Evolutionary conservation across 1,140 invertebrate genomes (phyloP), one percentile per base, ranked within the genome.

Genomic region (Bemisia tabaci): DNA sequence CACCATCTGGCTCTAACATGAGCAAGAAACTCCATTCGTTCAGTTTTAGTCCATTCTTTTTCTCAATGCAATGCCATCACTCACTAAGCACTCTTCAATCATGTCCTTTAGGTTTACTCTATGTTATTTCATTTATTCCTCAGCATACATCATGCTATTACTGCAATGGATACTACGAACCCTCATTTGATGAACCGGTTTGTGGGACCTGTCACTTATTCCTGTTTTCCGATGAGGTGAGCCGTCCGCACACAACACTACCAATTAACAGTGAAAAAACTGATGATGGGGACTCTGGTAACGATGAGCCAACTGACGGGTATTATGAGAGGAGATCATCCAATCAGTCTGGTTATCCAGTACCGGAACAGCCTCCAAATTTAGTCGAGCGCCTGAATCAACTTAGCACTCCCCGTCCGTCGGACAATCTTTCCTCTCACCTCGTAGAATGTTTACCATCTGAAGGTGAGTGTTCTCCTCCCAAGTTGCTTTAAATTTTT

Each of bases 131-230:
- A 67, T 68, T 63, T 21, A 26, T 26, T 67, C 83, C 82, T 62
- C 74, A 87, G 85, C 82, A 84, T 72, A 75, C 78, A 2, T 78
- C 82, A 17, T 95, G 92, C 76, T 87, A 85, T 73, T 83, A 91
- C 65, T 97, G 94, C 74, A 89, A 90, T 81, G 94, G 93, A 25
- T 97, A 89, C 77, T 96, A 95, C 79, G 92, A 92, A 1, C 89
- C 91, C 0, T 92, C 86, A 78, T 95, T 92, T 77, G 90, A 87
- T 22, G 90, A 95, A 74, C 92, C 92, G 22, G 84, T 95, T n/a
- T 97, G 94, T 77, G 83, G 87, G 9, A 94, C 91, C 0, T 97
- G 94, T 74, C 94, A 97, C 77, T 82, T 90, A 63, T 96, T 95
- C 79, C 77, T 97, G 2, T 95, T 91, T 75, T 88, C 90, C 9